A percentile compares a stretch with the other conserved stretches of the same genome.
These are phyloP conservation scores for Fistularia commersonii DNA, from an alignment of 2,797 vertebrate genomes.

Conservation along the genomic window DNA sequence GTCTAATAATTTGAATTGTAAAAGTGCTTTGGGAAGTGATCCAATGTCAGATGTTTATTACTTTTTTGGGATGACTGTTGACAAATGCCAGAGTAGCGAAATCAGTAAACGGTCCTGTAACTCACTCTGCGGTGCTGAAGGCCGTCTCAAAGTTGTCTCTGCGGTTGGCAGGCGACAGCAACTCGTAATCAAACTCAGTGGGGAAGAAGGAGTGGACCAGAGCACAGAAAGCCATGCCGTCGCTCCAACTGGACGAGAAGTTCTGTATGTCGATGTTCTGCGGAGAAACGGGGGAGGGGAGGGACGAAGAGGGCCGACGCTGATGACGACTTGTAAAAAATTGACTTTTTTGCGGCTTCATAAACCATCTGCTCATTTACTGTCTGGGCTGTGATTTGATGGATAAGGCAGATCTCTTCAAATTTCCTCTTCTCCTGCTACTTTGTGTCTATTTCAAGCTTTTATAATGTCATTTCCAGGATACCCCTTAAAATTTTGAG, in stretches of 20 bases:
- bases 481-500: slow-evolving; percentile 29
- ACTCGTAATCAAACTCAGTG: slow-evolving; percentile 87
- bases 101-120: slow-evolving; percentile 16
- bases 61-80: neutral
- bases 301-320: slow-evolving; percentile 1
- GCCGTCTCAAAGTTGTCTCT: slow-evolving; percentile 94
- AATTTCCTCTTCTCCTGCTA: slow-evolving; percentile 3
- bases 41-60: neutral
- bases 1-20: too few species aligned
- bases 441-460: slow-evolving; percentile 20
- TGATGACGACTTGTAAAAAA: slow-evolving; percentile 27
- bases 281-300: slow-evolving; percentile 9
- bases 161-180: slow-evolving; percentile 80
- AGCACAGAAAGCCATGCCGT: slow-evolving; percentile 96
- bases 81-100: neutral
- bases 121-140: slow-evolving; percentile 93
- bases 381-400: slow-evolving; percentile 37
- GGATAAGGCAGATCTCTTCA: slow-evolving; percentile 34
- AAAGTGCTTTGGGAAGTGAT: too few species aligned
- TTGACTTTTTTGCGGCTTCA: neutral
- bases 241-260: slow-evolving; percentile 97
- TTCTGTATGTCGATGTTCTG: slow-evolving; percentile 96
- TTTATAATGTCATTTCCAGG: slow-evolving; percentile 39
- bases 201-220: slow-evolving; percentile 96
- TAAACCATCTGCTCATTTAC: slow-evolving; percentile 6